phyloP scores from a whole-genome alignment of 2,888 invertebrate species.

The Caenorhabditis sp. region DNA sequence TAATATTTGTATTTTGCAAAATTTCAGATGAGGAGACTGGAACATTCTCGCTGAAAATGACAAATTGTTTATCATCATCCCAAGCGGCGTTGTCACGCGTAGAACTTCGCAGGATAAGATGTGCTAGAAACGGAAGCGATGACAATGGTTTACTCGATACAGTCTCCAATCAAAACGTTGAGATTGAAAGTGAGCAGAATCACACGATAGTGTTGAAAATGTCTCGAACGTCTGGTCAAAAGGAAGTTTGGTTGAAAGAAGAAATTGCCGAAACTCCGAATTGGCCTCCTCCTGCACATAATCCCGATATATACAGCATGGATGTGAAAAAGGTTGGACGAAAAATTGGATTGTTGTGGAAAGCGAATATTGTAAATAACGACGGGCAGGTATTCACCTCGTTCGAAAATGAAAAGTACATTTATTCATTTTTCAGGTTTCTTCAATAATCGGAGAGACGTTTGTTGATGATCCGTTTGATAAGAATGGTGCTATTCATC shows the following conservation, averaged over 20 bases:
- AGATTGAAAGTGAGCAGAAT: constrained; percentile 33
- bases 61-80: constrained; percentile 37
- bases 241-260: constrained; percentile 10
- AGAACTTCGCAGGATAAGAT: constrained; percentile 41
- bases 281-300: constrained; percentile 39
- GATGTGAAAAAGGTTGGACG: constrained; percentile 9
- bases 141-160: constrained; percentile 6
- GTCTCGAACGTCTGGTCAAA: not conserved
- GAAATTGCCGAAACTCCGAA: constrained; percentile 5
- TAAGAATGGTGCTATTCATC: not conserved
- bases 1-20: not conserved
- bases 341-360: constrained; percentile 58
- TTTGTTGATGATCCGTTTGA: constrained; percentile 45
- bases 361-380: constrained; percentile 55
- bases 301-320: not conserved
- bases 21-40: constrained; percentile 31
- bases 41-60: constrained; percentile 41
- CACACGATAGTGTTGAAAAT: constrained; percentile 18
- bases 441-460: constrained; percentile 44
- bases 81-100: constrained; percentile 52
- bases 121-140: constrained; percentile 6
- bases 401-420: not conserved
- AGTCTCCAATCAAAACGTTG: constrained; percentile 6
- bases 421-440: constrained; percentile 16
- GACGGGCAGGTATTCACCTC: constrained; percentile 43